These are phyloP conservation scores for Gopherus evgoodei DNA, from an alignment of 2,113 vertebrate genomes.

Conservation along the genomic window DNA sequence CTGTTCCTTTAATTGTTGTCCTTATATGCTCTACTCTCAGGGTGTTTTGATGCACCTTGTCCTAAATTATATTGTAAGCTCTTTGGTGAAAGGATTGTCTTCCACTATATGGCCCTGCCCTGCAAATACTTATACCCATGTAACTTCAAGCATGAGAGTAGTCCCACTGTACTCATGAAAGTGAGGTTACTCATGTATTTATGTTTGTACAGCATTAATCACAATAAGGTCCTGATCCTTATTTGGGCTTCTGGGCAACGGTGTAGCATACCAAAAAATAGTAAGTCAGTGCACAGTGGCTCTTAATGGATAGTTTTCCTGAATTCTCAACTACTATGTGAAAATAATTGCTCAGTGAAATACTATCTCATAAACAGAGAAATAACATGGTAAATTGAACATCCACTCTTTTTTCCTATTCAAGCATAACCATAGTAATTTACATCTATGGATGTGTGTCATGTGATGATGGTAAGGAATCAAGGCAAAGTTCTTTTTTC, in stretches of 20 bases:
- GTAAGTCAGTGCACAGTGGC: not conserved
- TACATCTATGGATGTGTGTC: not conserved
- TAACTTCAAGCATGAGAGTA: not conserved
- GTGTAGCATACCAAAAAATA: not conserved
- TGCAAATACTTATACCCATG: not conserved
- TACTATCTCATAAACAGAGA: no score
- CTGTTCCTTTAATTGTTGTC: not conserved
- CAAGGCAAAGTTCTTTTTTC: not conserved
- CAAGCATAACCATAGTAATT: no score
- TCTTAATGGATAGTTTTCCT: not conserved
- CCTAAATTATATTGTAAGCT: not conserved
- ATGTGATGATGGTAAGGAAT: not conserved
- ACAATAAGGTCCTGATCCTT: not conserved
- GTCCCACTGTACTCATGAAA: not conserved
- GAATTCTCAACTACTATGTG: no score
- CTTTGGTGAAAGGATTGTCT: not conserved
- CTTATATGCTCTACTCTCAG: not conserved
- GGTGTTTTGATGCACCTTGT: not conserved
- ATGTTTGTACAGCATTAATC: not conserved
- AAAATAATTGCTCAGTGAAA: no score
- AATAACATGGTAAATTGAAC: no score
- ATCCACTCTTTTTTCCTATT: no score
- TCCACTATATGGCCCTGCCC: not conserved
- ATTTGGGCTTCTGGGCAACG: not conserved
- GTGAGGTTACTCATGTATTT: not conserved